phyloP scores from a whole-genome alignment of 2,888 invertebrate genomes.

The Sinodicranocentrus sp. region DNA sequence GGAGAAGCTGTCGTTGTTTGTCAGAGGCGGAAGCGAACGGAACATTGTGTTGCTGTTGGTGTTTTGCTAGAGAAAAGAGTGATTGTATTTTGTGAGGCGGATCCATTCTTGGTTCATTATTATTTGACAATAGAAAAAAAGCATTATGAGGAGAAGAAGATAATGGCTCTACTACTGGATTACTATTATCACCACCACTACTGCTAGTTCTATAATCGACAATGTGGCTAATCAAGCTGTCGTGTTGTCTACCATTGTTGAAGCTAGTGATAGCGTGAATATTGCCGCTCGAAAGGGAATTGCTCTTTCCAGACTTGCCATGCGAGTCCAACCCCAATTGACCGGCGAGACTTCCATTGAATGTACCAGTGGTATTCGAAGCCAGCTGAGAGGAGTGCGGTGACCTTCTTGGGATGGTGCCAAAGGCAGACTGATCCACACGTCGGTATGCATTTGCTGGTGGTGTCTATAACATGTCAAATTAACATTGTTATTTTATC shows the following conservation, averaged over 20 bases:
- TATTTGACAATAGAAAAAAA: not conserved
- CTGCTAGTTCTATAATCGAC: too few species aligned
- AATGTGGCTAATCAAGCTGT: too few species aligned
- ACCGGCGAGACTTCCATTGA: constrained; percentile 70
- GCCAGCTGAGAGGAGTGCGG: constrained; percentile 72
- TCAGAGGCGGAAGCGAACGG: constrained; percentile 6
- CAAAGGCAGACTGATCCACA: constrained; percentile 80
- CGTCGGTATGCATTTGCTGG: constrained; percentile 85
- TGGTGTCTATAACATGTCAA: constrained; percentile 82
- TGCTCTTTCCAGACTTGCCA: constrained; percentile 62
- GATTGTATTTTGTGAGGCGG: not conserved
- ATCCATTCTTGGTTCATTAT: too few species aligned
- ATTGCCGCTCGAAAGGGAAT: constrained; percentile 75
- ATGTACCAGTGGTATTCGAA: constrained; percentile 64
- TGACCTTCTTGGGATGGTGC: constrained; percentile 75
- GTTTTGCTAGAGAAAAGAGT: not conserved
- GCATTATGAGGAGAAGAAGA: not conserved
- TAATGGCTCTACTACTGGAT: not conserved
- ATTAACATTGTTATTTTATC: constrained; percentile 60
- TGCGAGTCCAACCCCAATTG: constrained; percentile 53
- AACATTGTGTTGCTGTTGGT: not conserved
- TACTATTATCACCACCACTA: constrained; percentile 4
- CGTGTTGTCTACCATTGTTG: constrained; percentile 71
- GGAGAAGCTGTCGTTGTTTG: constrained; percentile 40
- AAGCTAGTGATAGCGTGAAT: constrained; percentile 70